These are phyloP conservation scores for Acrobasis repandana DNA, from an alignment of 2,888 invertebrate species.

Conservation along the genomic window DNA sequence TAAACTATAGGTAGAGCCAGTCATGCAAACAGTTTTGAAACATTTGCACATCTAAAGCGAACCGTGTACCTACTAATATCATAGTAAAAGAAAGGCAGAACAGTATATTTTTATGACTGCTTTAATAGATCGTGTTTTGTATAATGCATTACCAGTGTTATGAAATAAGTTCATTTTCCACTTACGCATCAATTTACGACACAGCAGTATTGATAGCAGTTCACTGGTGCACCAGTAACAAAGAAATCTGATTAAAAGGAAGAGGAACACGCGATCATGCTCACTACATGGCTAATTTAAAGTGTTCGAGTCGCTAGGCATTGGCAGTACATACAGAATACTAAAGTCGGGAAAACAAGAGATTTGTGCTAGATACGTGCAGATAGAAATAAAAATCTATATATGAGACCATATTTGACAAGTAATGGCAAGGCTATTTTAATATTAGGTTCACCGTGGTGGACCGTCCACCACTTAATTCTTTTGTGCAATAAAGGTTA, in stretches of 20 bases:
- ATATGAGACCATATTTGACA: no score
- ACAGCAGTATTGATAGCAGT: constrained; percentile 33
- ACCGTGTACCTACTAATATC: neutral
- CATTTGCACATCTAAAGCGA: neutral
- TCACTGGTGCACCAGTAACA: constrained; percentile 39
- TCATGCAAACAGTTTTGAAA: neutral
- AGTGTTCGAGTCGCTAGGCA: neutral
- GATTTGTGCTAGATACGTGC: neutral
- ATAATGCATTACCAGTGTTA: constrained; percentile 37
- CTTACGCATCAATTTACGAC: constrained; percentile 38
- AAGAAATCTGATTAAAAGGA: constrained; percentile 57
- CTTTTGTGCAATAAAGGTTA: no score
- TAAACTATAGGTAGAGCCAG: neutral
- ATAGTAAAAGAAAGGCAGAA: neutral
- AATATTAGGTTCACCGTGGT: no score
- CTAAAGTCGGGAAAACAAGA: no score
- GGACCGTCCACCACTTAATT: no score
- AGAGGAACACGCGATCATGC: constrained; percentile 53
- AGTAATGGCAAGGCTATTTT: no score
- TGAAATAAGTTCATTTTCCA: constrained; percentile 41
- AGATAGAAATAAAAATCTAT: no score
- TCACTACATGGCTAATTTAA: constrained; percentile 43
- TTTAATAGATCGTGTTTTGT: constrained; percentile 21
- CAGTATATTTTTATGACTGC: constrained; percentile 1
- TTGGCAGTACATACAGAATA: no score